Base-by-base conservation (phyloP, 2,797 vertebrate genomes). In the Oryzias sinensis region DNA sequence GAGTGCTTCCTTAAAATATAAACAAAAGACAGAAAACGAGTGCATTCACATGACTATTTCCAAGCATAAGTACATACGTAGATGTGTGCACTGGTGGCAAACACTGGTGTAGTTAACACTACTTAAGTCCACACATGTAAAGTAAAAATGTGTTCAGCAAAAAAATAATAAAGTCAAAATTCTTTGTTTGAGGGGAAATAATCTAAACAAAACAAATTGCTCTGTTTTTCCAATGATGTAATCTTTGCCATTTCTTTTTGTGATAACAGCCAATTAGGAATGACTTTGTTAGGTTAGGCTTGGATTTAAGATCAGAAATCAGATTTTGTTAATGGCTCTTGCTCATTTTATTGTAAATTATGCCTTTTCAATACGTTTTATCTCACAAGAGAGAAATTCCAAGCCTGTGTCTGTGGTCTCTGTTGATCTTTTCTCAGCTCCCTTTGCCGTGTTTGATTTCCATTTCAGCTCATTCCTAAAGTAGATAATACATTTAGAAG, bases 401-500 rank as follows among this genome's bases (percentile, higher is more conserved):
- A 25, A 59, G 56, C 61, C 52, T 74, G 67, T 67, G 53, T 70
- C 65, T 75, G 52, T 52, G 61, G 42, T 55, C 58, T 14, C 71
- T 78, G 75, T 72, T 81, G 68, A 68, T 80, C 76, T 72, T 72
- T 72, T 55, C 59, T 59, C 49, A 65, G 67, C 62, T 53, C 61
- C 68, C 55, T 68, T 73, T 48, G 59, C 6, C 43, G 74, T 81
- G 72, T 86, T 81, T 80, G 78, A 83, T 84, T 86, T 80, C 67
- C 79, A 64, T 79, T 72, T 70, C 62, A 69, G 70, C 64, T 80
- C 67, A 56, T 80, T 47, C 49, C 70, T 65, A 59, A 65, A 68
- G 59, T 48, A 43, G 65, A 69, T 86, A 87, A 88, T 73, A 64
- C 53, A 72, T 79, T 88, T 87, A 84, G 64, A 74, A 59, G 45